A percentile compares a stretch with the other conserved stretches of the same genome.
Evolutionary conservation across 1,140 invertebrate genomes (phyloP).

Genomic region (Lordiphosa mommai): DNA sequence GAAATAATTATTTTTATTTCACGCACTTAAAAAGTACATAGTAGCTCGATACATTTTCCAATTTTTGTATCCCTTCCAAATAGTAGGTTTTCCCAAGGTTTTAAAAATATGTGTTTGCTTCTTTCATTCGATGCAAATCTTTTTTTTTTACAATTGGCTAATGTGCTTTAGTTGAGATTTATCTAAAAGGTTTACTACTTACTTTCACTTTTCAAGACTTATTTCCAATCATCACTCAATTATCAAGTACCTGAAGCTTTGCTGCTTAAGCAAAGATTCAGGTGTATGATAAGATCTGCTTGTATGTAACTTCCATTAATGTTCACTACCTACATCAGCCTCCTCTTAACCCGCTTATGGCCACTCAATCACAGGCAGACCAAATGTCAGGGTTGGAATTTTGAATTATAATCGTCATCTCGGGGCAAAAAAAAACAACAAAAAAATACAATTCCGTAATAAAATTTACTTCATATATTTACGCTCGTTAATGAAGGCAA

Average conservation of each 20-base stretch:
- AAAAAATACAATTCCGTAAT: conserved; percentile 50
- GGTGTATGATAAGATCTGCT: background rate
- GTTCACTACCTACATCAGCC: conserved; percentile 14
- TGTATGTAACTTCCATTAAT: conserved; percentile 18
- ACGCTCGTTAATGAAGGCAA: conserved; percentile 19
- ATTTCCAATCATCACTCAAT: conserved; percentile 2
- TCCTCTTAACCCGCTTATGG: background rate
- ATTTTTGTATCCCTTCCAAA: no score
- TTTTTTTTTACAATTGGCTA: background rate
- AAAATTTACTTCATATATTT: conserved; percentile 30
- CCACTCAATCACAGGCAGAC: conserved; percentile 29
- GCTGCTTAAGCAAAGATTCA: conserved; percentile 1
- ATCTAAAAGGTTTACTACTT: background rate
- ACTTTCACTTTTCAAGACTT: background rate
- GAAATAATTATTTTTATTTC: no score
- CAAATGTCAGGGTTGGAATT: conserved; percentile 30
- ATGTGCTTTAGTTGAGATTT: background rate
- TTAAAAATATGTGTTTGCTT: no score
- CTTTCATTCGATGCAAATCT: conserved; percentile 3
- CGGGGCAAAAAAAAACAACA: conserved; percentile 23
- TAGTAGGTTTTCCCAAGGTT: no score
- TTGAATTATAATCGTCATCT: conserved; percentile 24
- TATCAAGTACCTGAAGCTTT: background rate
- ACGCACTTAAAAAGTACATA: no score
- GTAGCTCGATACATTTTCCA: no score